These are phyloP conservation scores for Sycophaga agraensis DNA, from an alignment of 1,140 invertebrate species.

Conservation along the genomic window DNA sequence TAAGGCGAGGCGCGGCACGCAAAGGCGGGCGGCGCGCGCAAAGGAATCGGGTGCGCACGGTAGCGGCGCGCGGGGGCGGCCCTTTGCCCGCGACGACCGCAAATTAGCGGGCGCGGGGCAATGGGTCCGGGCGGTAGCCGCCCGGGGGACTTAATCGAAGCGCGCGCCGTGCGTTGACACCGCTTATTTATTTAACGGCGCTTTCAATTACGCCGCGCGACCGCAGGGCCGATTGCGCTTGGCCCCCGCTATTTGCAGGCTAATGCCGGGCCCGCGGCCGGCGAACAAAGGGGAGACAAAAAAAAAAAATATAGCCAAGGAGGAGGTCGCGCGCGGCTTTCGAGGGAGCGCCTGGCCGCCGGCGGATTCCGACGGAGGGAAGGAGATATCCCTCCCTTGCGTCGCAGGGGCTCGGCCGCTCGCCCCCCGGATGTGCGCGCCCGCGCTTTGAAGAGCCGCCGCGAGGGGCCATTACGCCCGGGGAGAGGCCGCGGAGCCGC, in stretches of 20 bases:
- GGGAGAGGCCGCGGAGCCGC: conserved; percentile 53
- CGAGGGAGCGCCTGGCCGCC: not conserved
- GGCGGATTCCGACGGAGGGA: not conserved
- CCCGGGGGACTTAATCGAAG: conserved; percentile 27
- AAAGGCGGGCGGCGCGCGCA: conserved; percentile 26
- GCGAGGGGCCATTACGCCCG: conserved; percentile 3
- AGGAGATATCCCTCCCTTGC: not conserved
- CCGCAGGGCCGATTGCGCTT: conserved; percentile 48
- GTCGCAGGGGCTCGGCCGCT: not conserved
- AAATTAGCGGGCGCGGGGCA: conserved; percentile 43
- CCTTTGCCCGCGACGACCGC: conserved; percentile 36
- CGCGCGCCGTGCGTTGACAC: conserved; percentile 35
- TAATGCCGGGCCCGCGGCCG: too few relatives aligned
- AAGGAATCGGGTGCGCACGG: too few relatives aligned
- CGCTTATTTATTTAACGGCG: conserved; percentile 53
- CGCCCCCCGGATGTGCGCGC: not conserved
- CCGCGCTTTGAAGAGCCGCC: too few relatives aligned
- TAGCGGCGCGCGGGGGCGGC: not conserved
- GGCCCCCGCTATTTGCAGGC: conserved; percentile 46
- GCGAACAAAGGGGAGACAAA: too few relatives aligned
- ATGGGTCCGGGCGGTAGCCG: not conserved
- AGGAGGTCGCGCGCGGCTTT: too few relatives aligned
- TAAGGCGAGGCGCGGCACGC: not conserved
- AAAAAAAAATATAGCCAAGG: too few relatives aligned
- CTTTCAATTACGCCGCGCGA: conserved; percentile 49